Percentiles rank a stretch among this genome's conserved stretches.
phyloP scores from a whole-genome alignment of 1,140 invertebrate genomes.

The Cyrtorhinus lividipennis region DNA sequence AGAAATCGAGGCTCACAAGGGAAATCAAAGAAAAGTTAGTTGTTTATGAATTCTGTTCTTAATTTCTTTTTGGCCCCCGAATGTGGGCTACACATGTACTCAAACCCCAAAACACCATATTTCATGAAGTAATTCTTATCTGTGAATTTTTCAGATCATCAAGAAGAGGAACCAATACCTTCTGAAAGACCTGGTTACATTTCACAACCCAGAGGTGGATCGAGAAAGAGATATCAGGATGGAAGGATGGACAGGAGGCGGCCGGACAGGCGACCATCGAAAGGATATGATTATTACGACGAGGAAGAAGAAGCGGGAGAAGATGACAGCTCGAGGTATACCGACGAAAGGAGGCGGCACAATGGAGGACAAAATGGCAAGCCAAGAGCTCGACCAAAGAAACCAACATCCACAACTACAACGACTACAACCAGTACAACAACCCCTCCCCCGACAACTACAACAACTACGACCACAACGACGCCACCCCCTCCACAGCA shows the following conservation, averaged over 20 bases:
- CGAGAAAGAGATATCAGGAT: conserved; percentile 9
- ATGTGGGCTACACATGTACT: no score
- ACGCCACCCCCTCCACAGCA: neutral
- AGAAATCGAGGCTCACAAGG: neutral
- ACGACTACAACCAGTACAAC: conserved; percentile 7
- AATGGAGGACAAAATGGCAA: neutral
- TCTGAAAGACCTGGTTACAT: conserved; percentile 22
- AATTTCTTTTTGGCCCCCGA: no score
- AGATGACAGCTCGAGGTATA: neutral
- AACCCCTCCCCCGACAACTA: no score
- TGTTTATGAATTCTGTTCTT: neutral
- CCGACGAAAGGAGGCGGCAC: neutral
- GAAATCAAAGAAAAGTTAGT: conserved; percentile 15
- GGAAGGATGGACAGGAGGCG: conserved; percentile 1
- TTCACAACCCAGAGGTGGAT: neutral
- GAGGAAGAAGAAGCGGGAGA: conserved; percentile 20
- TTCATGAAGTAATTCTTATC: no score
- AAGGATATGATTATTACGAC: conserved; percentile 22
- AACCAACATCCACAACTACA: neutral
- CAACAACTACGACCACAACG: conserved; percentile 7
- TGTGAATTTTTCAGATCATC: neutral
- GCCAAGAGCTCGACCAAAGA: conserved; percentile 1
- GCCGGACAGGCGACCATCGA: conserved; percentile 8
- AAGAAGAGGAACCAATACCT: conserved; percentile 16
- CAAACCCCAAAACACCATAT: no score